Evolutionary conservation across 1,140 invertebrate genomes (phyloP).

Genomic region (Caenorhabditis brenneri): DNA sequence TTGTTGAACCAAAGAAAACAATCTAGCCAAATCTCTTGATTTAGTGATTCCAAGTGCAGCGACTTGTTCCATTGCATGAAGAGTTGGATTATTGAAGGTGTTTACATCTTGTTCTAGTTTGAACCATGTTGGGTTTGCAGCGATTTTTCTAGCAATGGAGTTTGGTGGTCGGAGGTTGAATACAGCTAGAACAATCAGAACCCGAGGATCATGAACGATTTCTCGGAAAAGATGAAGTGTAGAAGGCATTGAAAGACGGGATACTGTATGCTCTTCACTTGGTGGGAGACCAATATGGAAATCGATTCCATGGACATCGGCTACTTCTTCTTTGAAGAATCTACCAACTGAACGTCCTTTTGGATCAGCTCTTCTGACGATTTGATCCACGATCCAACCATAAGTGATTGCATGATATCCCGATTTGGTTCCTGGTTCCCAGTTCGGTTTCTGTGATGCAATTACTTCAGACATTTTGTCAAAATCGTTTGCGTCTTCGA

Average conservation of each 20-base stretch:
- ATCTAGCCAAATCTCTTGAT: slow-evolving; percentile 61
- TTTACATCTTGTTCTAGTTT: slow-evolving; percentile 59
- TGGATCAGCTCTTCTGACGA: slow-evolving; percentile 71
- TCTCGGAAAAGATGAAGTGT: slow-evolving; percentile 58
- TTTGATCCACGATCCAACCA: slow-evolving; percentile 72
- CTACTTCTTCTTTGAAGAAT: slow-evolving; percentile 73
- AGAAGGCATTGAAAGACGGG: slow-evolving; percentile 59
- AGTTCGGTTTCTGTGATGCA: slow-evolving; percentile 64
- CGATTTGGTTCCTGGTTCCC: slow-evolving; percentile 59
- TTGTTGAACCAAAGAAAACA: slow-evolving; percentile 63
- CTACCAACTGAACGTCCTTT: slow-evolving; percentile 66
- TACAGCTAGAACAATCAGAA: slow-evolving; percentile 59
- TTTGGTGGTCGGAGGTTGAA: slow-evolving; percentile 40
- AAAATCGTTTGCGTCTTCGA: slow-evolving; percentile 49
- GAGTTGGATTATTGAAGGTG: slow-evolving; percentile 65
- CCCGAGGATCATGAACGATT: slow-evolving; percentile 63
- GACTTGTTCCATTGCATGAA: slow-evolving; percentile 63
- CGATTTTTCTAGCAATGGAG: slow-evolving; percentile 56
- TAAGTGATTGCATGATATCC: slow-evolving; percentile 72
- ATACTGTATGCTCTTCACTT: slow-evolving; percentile 59
- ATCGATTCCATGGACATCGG: slow-evolving; percentile 70
- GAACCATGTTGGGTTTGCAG: slow-evolving; percentile 61
- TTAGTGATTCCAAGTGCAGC: slow-evolving; percentile 66
- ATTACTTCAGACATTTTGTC: slow-evolving; percentile 60
- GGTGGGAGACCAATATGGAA: slow-evolving; percentile 63